A percentile compares a stretch with the other conserved stretches of the same genome.
Evolutionary conservation across 1,140 invertebrate genomes (phyloP).

Genomic region (Archivesica marissinica): DNA sequence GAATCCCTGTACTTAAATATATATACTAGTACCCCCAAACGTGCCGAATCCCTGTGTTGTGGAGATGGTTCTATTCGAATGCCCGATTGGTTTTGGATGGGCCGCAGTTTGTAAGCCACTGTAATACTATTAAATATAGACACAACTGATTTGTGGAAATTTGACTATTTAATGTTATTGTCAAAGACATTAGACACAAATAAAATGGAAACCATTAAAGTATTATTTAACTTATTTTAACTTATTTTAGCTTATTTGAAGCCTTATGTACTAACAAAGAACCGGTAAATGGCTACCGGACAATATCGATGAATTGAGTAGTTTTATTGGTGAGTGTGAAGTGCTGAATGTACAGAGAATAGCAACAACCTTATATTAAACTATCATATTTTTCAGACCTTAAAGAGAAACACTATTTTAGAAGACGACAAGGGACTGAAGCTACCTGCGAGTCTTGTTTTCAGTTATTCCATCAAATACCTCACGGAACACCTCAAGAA

Average conservation of each 20-base stretch:
- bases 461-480: slow-evolving; percentile 17
- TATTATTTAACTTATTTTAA: neutral
- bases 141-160: too few species aligned
- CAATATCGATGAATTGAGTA: neutral
- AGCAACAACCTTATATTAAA: neutral
- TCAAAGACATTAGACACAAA: too few species aligned
- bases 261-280: neutral
- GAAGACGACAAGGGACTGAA: neutral
- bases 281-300: neutral
- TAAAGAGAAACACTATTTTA: slow-evolving; percentile 27
- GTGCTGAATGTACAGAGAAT: neutral
- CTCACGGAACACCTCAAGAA: slow-evolving; percentile 12
- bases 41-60: too few species aligned
- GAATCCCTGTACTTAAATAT: too few species aligned
- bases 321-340: neutral
- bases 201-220: neutral
- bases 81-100: too few species aligned
- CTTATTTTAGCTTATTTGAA: neutral
- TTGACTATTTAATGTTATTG: too few species aligned
- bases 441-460: slow-evolving; percentile 1
- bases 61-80: too few species aligned
- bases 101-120: too few species aligned
- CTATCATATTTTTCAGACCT: neutral
- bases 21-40: too few species aligned
- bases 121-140: too few species aligned